phyloP scores from a whole-genome alignment of 2,113 vertebrate genomes.

The Rhipidura dahli region DNA sequence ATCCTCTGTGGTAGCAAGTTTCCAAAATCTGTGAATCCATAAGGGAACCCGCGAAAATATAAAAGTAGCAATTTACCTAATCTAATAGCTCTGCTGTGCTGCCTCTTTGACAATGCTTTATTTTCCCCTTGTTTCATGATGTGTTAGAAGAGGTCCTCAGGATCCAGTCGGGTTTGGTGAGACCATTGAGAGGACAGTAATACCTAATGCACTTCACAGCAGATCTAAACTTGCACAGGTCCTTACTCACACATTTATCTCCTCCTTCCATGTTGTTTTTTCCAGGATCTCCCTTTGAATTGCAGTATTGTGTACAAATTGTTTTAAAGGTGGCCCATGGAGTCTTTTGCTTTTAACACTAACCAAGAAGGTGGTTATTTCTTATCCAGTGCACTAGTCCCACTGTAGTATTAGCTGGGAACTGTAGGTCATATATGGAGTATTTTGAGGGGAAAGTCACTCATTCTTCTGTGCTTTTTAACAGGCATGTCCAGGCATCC shows the following conservation, averaged over 20 bases:
- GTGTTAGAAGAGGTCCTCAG: not conserved
- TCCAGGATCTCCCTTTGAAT: not conserved
- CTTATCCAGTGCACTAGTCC: not conserved
- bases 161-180: not conserved
- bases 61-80: constrained; percentile 66
- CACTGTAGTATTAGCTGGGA: not conserved
- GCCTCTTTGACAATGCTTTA: not conserved
- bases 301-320: accelerated
- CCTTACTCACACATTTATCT: not conserved
- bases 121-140: not conserved
- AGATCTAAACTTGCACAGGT: not conserved
- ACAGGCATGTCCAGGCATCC: constrained; percentile 95
- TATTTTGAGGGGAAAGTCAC: not conserved
- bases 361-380: not conserved
- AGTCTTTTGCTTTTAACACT: not conserved
- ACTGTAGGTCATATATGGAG: not conserved
- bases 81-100: constrained; percentile 44
- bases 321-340: not conserved
- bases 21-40: constrained; percentile 73
- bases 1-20: constrained; percentile 76
- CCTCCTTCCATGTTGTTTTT: not conserved
- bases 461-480: constrained; percentile 42
- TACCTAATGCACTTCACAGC: not conserved
- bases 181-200: not conserved
- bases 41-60: constrained; percentile 62